These are phyloP conservation scores for Bryconaethiops microstoma DNA, from an alignment of 2,797 vertebrate species.

Conservation along the genomic window DNA sequence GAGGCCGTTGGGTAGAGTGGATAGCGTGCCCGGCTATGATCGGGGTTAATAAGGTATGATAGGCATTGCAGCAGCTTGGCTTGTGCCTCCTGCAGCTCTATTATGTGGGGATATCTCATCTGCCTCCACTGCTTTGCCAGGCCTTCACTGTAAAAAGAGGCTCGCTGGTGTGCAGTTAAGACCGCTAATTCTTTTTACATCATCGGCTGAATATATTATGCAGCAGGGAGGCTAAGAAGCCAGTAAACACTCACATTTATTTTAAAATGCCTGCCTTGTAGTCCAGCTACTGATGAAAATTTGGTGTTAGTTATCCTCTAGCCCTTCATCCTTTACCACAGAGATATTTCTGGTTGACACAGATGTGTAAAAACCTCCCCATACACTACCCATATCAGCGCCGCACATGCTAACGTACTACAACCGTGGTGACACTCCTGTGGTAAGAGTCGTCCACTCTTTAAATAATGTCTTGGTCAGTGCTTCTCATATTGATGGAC, in stretches of 20 bases:
- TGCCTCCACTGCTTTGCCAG: background rate
- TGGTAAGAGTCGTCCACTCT: no score
- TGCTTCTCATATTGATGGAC: no score
- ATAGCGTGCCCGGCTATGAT: conserved; percentile 46
- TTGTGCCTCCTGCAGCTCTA: conserved; percentile 39
- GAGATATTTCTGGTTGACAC: background rate
- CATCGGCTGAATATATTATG: background rate
- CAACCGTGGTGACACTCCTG: no score
- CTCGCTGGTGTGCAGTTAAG: background rate
- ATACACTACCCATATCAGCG: no score
- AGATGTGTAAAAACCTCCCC: background rate
- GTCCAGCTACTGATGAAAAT: background rate
- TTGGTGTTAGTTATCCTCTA: background rate
- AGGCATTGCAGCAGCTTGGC: conserved; percentile 48
- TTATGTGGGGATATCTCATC: conserved; percentile 20
- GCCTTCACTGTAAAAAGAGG: background rate
- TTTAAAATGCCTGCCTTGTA: background rate
- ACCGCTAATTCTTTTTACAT: background rate
- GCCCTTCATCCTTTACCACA: background rate
- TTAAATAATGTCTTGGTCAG: no score
- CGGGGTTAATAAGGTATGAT: conserved; percentile 63
- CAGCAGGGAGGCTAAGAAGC: background rate
- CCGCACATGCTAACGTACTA: no score
- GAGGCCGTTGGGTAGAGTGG: conserved; percentile 38
- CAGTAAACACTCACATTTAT: background rate